Evolutionary conservation across 2,113 vertebrate genomes (phyloP).

Genomic region (Toxotes jaculatrix): DNA sequence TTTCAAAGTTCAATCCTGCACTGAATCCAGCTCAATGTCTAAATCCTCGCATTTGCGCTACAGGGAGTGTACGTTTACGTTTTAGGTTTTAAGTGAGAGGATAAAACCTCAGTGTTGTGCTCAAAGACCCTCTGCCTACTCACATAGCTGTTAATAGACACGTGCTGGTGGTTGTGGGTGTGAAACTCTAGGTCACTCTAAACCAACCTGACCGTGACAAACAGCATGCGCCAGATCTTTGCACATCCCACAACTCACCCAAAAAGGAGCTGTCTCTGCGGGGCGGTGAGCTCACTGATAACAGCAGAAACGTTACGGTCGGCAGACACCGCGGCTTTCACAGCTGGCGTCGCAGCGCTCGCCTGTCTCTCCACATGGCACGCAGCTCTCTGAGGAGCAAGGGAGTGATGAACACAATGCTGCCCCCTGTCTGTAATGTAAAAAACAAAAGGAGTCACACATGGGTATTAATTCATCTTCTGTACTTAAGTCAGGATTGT

Average conservation of each 20-base stretch:
- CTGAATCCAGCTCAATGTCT: constrained; percentile 18
- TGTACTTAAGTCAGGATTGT: background rate
- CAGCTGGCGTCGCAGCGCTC: constrained; percentile 69
- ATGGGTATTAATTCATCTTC: background rate
- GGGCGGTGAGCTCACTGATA: background rate
- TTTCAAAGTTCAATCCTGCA: constrained; percentile 25
- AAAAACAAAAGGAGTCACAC: background rate
- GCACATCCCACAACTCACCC: constrained; percentile 22
- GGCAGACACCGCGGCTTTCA: constrained; percentile 53
- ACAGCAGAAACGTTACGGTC: background rate
- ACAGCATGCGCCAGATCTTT: background rate
- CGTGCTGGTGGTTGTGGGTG: background rate
- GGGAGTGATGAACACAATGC: constrained; percentile 90
- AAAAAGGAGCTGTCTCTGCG: background rate
- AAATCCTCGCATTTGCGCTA: background rate
- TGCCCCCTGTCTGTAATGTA: constrained; percentile 87
- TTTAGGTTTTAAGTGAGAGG: constrained; percentile 4
- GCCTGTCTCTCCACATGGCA: constrained; percentile 82
- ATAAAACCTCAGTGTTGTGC: constrained; percentile 10
- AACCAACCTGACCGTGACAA: background rate
- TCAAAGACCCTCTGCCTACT: background rate
- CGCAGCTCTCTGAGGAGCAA: constrained; percentile 86
- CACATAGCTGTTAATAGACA: background rate
- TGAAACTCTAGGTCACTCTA: background rate
- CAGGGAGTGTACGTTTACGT: constrained; percentile 5